phyloP scores from a whole-genome alignment of 2,888 invertebrate genomes.

The Mesoligia furuncula region DNA sequence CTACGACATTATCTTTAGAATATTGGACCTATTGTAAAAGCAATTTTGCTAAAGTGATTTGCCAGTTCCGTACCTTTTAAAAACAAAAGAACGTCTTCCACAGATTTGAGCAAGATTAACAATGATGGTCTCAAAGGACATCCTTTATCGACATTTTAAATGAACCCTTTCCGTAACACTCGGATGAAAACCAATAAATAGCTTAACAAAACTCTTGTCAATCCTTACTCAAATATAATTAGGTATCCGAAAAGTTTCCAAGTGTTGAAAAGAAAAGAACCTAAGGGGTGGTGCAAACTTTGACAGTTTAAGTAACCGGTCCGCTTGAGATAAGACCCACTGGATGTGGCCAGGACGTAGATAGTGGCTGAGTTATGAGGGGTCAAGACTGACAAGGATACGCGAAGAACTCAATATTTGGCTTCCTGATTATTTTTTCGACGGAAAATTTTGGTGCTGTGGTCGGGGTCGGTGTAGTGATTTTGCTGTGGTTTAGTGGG shows the following conservation, averaged over 20 bases:
- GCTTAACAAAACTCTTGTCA: slow-evolving; percentile 45
- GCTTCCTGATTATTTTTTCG: slow-evolving; percentile 11
- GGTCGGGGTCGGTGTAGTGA: background rate
- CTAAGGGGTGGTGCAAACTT: slow-evolving; percentile 69
- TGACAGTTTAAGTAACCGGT: slow-evolving; percentile 73
- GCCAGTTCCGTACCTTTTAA: background rate
- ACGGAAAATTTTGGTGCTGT: background rate
- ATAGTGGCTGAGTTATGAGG: slow-evolving; percentile 67
- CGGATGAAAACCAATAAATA: slow-evolving; percentile 42
- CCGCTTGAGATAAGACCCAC: slow-evolving; percentile 59
- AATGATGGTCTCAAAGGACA: slow-evolving; percentile 5
- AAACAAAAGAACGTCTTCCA: slow-evolving; percentile 22
- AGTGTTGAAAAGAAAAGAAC: slow-evolving; percentile 68
- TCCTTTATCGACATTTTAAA: slow-evolving; percentile 32
- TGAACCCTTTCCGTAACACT: slow-evolving; percentile 25
- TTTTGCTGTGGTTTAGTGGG: background rate
- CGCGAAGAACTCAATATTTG: slow-evolving; percentile 37
- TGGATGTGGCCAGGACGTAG: slow-evolving; percentile 62
- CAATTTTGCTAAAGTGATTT: background rate
- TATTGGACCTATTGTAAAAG: background rate
- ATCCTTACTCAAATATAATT: slow-evolving; percentile 55
- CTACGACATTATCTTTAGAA: background rate
- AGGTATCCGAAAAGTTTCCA: slow-evolving; percentile 58
- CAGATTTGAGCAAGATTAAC: slow-evolving; percentile 5
- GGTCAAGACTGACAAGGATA: slow-evolving; percentile 63